Percentiles rank a stretch among this genome's conserved stretches.
Evolutionary conservation across 2,888 invertebrate genomes (phyloP).

Genomic region (Phytoseiulus persimilis): DNA sequence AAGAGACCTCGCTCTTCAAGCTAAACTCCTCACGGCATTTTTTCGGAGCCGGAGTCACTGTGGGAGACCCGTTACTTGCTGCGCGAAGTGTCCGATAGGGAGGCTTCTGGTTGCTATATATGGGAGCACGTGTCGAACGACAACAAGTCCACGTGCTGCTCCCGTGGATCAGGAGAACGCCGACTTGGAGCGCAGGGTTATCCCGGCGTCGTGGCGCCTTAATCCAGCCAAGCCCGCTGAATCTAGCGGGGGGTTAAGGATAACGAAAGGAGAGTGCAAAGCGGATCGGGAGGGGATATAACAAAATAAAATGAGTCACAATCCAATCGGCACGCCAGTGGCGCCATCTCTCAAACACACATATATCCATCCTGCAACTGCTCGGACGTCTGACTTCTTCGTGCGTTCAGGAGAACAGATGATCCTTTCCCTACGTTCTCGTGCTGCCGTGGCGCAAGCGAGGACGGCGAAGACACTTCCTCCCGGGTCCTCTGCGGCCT

Average conservation of each 20-base stretch:
- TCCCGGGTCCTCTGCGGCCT: too few relatives aligned
- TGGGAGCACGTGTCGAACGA: background rate
- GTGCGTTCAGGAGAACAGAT: background rate
- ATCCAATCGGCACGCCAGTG: constrained; percentile 5
- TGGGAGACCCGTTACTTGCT: too few relatives aligned
- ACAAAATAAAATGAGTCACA: constrained; percentile 38
- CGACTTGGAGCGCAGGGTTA: constrained; percentile 18
- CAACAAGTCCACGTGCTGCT: background rate
- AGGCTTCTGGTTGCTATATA: too few relatives aligned
- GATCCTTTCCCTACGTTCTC: background rate
- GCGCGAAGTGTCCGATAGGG: too few relatives aligned
- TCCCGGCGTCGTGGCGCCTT: constrained; percentile 35
- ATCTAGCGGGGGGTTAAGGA: constrained; percentile 35
- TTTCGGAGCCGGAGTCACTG: too few relatives aligned
- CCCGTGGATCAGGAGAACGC: background rate
- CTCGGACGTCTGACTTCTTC: background rate
- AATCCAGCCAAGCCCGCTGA: constrained; percentile 24
- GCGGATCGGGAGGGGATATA: constrained; percentile 36
- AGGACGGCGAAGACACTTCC: too few relatives aligned
- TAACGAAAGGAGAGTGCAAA: constrained; percentile 36
- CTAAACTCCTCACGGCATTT: too few relatives aligned
- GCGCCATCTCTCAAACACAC: constrained; percentile 5
- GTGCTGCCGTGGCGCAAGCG: background rate
- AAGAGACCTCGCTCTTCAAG: too few relatives aligned
- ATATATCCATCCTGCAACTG: background rate